Conservation (phyloP, 2,888 invertebrate genomes). For the Cistogaster globosa region DNA sequence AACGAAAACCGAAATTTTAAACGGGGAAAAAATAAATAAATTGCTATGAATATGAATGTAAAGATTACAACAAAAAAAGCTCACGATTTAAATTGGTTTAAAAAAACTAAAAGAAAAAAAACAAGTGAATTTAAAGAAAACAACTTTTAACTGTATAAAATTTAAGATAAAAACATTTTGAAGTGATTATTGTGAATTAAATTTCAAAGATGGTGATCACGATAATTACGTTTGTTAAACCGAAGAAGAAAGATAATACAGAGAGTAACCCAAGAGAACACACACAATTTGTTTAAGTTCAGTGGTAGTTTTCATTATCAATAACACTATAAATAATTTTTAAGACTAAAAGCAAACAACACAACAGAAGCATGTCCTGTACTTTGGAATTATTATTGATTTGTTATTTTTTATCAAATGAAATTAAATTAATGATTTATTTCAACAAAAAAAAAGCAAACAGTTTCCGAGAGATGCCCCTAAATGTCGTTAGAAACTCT, state of each 20-base stretch:
- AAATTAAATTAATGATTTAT: no score
- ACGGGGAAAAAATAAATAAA: conserved; percentile 22
- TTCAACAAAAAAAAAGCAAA: no score
- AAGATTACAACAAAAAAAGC: conserved; percentile 12
- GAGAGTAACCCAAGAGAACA: conserved; percentile 57
- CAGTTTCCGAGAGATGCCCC: neutral
- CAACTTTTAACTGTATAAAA: conserved; percentile 38
- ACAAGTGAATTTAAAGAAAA: conserved; percentile 23
- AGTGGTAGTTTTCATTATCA: conserved; percentile 51
- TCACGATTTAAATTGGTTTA: conserved; percentile 43
- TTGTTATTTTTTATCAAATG: no score
- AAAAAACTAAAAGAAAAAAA: neutral
- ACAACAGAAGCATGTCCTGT: conserved; percentile 25
- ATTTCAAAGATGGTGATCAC: conserved; percentile 11
- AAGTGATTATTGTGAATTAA: conserved; percentile 20
- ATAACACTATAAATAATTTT: conserved; percentile 37
- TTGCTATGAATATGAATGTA: neutral
- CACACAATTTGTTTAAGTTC: conserved; percentile 66
- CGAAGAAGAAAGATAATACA: conserved; percentile 5
- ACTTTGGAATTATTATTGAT: conserved; percentile 16
- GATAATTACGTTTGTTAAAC: conserved; percentile 16
- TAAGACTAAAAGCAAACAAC: conserved; percentile 43
- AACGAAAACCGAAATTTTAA: neutral
- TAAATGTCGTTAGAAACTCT: no score
- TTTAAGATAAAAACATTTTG: neutral